A percentile compares a stretch with the other conserved stretches of the same genome.
Evolutionary conservation across 2,797 vertebrate species (phyloP).

Genomic region (Microctenopoma lineatum): DNA sequence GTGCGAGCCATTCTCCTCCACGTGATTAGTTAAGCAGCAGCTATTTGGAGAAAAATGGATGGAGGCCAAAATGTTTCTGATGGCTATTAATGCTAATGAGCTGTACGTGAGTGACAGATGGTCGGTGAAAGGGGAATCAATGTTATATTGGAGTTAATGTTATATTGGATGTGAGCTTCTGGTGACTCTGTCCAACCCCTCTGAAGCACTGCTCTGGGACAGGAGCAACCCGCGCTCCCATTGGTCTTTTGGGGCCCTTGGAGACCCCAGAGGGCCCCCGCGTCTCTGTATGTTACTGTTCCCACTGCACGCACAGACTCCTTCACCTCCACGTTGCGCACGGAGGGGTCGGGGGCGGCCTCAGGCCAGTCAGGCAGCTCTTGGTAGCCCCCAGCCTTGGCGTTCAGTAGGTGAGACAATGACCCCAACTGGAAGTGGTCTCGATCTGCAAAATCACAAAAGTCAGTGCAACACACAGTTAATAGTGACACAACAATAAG

Average conservation of each 20-base stretch:
- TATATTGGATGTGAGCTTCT: conserved; percentile 47
- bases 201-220: conserved; percentile 72
- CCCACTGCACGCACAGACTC: conserved; percentile 89
- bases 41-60: conserved; percentile 53
- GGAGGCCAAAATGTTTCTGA: conserved; percentile 45
- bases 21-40: conserved; percentile 43
- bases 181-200: conserved; percentile 63
- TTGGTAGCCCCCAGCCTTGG: conserved; percentile 97
- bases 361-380: conserved; percentile 97
- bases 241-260: conserved; percentile 59
- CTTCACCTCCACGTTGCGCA: conserved; percentile 99
- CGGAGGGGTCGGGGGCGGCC: conserved; percentile 94
- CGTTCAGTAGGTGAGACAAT: conserved; percentile 94
- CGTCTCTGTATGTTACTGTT: conserved; percentile 87
- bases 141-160: conserved; percentile 70
- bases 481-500: too few species aligned
- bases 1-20: conserved; percentile 52
- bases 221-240: conserved; percentile 76
- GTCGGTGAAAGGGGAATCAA: conserved; percentile 43
- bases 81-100: conserved; percentile 65
- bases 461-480: too few species aligned
- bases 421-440: conserved; percentile 99
- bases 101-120: conserved; percentile 59
- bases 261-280: conserved; percentile 60
- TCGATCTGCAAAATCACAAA: conserved; percentile 85